phyloP scores from a whole-genome alignment of 2,888 invertebrate species.

The Pseudococcus jackbeardsleyi region DNA sequence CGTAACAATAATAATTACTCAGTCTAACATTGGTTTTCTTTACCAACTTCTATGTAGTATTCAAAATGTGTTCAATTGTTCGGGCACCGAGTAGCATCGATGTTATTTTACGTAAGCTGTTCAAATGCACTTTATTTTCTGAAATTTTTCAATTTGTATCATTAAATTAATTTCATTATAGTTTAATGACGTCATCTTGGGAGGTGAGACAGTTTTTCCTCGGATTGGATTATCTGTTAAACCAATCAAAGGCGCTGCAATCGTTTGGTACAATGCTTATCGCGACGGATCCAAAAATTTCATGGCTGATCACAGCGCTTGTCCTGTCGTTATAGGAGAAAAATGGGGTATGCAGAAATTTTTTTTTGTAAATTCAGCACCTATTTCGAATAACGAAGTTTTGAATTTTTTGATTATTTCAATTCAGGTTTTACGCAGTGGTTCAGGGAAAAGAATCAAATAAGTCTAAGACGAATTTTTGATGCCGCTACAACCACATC shows the following conservation, averaged over 20 bases:
- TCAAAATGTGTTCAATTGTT: neutral
- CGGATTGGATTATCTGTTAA: constrained; percentile 86
- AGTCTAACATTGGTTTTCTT: neutral
- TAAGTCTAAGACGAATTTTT: neutral
- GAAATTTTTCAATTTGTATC: no score
- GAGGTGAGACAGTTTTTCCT: constrained; percentile 98
- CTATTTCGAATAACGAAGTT: no score
- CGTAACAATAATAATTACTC: no score
- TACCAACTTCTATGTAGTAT: neutral
- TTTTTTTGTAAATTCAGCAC: no score
- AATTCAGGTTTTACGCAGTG: neutral
- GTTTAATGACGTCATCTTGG: constrained; percentile 98
- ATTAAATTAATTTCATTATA: constrained; percentile 69
- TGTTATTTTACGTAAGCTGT: constrained; percentile 91
- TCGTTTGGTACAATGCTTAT: constrained; percentile 95
- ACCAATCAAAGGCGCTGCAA: constrained; percentile 91
- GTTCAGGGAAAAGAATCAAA: neutral
- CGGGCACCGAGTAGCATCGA: constrained; percentile 98
- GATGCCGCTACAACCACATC: neutral
- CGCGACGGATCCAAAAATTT: constrained; percentile 93
- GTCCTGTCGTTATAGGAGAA: constrained; percentile 94
- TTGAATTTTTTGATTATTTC: neutral
- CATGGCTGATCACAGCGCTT: constrained; percentile 94
- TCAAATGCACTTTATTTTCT: neutral
- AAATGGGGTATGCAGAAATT: constrained; percentile 85